phyloP scores from a whole-genome alignment of 2,113 vertebrate genomes.

The Neodon shergylaensis region DNA sequence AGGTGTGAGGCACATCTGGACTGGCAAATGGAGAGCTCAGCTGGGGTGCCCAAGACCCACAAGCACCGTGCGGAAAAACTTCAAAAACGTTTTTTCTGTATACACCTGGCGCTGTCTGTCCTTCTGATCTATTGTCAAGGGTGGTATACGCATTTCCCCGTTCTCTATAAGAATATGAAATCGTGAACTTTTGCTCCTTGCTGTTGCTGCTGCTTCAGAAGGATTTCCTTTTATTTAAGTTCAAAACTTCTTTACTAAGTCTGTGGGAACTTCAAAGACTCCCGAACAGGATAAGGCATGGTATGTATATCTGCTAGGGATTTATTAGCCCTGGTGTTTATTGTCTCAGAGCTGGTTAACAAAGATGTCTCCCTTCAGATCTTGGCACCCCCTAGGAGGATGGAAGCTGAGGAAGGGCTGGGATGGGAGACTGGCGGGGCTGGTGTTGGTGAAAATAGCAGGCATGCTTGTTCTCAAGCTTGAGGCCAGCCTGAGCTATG shows the following conservation, averaged over 20 bases:
- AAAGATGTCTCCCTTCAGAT: slow-evolving; percentile 57
- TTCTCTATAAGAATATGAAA: background rate
- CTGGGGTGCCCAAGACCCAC: background rate
- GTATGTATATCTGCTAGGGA: slow-evolving; percentile 37
- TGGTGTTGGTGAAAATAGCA: background rate
- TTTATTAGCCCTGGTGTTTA: slow-evolving; percentile 47
- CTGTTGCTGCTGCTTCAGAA: slow-evolving; percentile 43
- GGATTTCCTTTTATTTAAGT: slow-evolving; percentile 67
- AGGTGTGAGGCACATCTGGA: background rate
- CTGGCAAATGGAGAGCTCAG: background rate
- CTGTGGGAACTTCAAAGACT: slow-evolving; percentile 67
- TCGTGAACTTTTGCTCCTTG: slow-evolving; percentile 42
- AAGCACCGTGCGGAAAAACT: slow-evolving; percentile 14
- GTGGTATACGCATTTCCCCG: slow-evolving; percentile 20
- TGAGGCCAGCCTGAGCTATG: background rate
- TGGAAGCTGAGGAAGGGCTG: slow-evolving; percentile 2
- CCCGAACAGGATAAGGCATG: slow-evolving; percentile 60
- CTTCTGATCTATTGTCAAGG: slow-evolving; percentile 65
- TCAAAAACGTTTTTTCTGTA: slow-evolving; percentile 47
- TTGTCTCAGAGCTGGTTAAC: slow-evolving; percentile 50
- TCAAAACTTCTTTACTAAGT: slow-evolving; percentile 57
- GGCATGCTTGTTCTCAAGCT: background rate
- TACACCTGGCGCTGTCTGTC: slow-evolving; percentile 24
- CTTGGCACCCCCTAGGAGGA: slow-evolving; percentile 13
- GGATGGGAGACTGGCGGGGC: background rate